phyloP scores from a whole-genome alignment of 2,113 vertebrate genomes.

The Madoqua kirkii region DNA sequence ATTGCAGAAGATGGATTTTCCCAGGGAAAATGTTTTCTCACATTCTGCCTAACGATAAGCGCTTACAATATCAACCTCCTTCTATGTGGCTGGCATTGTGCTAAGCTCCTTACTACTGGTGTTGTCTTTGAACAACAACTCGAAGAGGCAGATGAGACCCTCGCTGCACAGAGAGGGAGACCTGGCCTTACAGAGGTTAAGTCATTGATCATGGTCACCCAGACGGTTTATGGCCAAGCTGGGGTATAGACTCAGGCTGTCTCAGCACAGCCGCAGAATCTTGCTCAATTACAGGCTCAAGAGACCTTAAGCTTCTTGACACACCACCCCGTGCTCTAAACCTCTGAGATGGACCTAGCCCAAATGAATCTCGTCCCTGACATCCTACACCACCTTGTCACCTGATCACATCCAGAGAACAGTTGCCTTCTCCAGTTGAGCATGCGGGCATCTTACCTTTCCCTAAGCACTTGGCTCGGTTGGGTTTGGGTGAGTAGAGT shows the following conservation, averaged over 20 bases:
- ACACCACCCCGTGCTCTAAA: not conserved
- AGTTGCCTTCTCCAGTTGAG: rapidly evolving
- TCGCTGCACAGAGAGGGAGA: not conserved
- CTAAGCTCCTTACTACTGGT: not conserved
- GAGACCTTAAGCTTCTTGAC: not conserved
- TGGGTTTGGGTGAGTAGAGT: slow-evolving; percentile 85
- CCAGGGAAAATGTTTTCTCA: rapidly evolving
- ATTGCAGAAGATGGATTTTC: not conserved
- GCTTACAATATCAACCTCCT: not conserved
- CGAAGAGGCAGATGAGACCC: not conserved
- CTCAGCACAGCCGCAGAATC: not conserved
- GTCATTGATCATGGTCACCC: not conserved
- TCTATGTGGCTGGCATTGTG: not conserved
- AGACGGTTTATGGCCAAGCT: not conserved
- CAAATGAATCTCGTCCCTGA: not conserved
- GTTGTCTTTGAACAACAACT: not conserved
- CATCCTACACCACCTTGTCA: not conserved
- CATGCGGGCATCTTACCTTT: slow-evolving; percentile 79
- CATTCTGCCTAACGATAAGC: not conserved
- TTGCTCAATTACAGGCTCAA: not conserved
- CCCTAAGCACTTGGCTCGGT: slow-evolving; percentile 71
- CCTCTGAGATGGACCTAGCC: not conserved
- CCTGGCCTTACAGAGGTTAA: not conserved
- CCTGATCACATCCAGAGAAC: rapidly evolving
- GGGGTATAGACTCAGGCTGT: not conserved